phyloP scores from a whole-genome alignment of 2,113 vertebrate species.

The Cottus gobio region DNA sequence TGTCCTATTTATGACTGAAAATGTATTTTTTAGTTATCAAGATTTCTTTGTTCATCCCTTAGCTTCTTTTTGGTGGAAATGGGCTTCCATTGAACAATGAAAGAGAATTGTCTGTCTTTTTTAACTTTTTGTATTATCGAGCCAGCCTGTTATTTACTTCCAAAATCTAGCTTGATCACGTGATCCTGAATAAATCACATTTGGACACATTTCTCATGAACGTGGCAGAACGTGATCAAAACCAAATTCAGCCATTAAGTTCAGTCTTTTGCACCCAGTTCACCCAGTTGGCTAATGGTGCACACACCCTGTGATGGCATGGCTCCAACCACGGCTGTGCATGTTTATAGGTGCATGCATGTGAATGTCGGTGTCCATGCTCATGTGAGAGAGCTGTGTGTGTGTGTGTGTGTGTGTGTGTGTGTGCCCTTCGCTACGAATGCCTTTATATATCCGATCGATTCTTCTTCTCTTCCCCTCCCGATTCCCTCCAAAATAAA shows the following conservation, averaged over 20 bases:
- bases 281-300: conserved; percentile 35
- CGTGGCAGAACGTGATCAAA: conserved; percentile 12
- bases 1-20: not conserved
- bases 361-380: conserved; percentile 32
- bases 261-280: conserved; percentile 22
- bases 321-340: conserved; percentile 46
- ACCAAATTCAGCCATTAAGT: not conserved
- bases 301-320: conserved; percentile 41
- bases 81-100: conserved; percentile 4
- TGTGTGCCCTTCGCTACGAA: conserved; percentile 14
- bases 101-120: not conserved
- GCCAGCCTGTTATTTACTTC: not conserved
- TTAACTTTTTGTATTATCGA: not conserved
- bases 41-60: not conserved
- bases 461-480: conserved; percentile 36
- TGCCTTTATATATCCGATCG: conserved; percentile 27
- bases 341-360: conserved; percentile 52
- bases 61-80: conserved; percentile 18
- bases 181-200: not conserved
- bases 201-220: conserved; percentile 10
- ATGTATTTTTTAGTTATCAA: not conserved
- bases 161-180: not conserved
- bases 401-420: not conserved
- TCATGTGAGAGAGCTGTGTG: conserved; percentile 36
- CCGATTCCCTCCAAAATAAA: conserved; percentile 12